Evolutionary conservation across 2,797 vertebrate genomes (phyloP), one percentile per base, ranked within the genome.

Genomic region (Alectoris magna): DNA sequence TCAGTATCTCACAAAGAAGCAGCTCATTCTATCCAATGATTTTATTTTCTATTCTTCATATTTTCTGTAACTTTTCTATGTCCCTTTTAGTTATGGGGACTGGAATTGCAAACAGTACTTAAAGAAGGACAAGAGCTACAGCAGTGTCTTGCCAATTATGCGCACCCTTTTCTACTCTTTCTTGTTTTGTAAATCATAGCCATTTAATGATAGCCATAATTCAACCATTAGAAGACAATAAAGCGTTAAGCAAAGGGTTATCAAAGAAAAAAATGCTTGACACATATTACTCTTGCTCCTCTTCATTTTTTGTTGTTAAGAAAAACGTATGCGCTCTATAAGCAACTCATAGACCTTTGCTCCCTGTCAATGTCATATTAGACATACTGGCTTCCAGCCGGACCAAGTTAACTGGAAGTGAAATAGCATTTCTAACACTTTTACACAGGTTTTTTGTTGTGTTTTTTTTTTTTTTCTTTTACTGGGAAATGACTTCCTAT

Each of bases 381-480:
- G 70, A 44, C 89, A 58, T 43, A 21, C 41, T 93, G 90, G 88
- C 83, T 86, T 91, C 53, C 68, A 71, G 72, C 71, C 84, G 93
- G 39, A 29, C 69, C 44, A 62, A 78, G 56, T 79, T 81, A 93
- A 89, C 43, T 75, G 56, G 64, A 95, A 90, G 51, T 94, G 85
- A 85, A 12, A 85, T 93, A 91, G 46, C 84, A 73, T 87, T 69
- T 94, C 87, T 83, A 94, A 87, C 79, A 85, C 64, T 92, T 95
- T 66, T 56, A 95, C 87, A 88, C 48, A 89, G 76, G 84, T 94
- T 44, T 92, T 91, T 92, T 62, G 78, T 91, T 53, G 93, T 48
- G 91, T 91, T 92, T 66, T 81, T 91, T 48, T 91, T 67, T 24
- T 91, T 87, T 49, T 78, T 87, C 81, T 49, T 49, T 24, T 8